Percentiles rank a stretch among this genome's conserved stretches.
Evolutionary conservation across 2,888 invertebrate species (phyloP).

Genomic region (Sinodicranocentrus sp.): DNA sequence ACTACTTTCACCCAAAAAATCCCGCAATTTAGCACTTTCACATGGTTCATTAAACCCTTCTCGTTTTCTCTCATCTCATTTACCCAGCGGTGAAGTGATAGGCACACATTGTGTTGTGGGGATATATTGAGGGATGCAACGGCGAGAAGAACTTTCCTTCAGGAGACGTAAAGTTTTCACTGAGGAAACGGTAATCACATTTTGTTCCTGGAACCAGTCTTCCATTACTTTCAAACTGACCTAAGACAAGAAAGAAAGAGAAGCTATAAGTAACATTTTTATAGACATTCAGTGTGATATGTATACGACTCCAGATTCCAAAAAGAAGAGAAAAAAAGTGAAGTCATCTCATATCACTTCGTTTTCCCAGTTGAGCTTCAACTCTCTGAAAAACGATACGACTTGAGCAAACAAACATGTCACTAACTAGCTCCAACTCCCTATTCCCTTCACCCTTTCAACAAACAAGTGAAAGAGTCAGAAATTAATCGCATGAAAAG

Average conservation of each 20-base stretch:
- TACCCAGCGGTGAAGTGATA: constrained; percentile 93
- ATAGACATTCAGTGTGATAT: not conserved
- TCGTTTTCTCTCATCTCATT: constrained; percentile 63
- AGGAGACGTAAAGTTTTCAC: constrained; percentile 84
- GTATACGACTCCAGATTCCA: too few species aligned
- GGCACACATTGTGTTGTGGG: constrained; percentile 92
- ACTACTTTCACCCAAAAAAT: constrained; percentile 84
- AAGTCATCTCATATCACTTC: not conserved
- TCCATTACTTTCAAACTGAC: constrained; percentile 89
- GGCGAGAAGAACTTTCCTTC: constrained; percentile 94
- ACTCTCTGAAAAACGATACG: too few species aligned
- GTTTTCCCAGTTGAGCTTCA: not conserved
- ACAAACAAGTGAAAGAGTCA: constrained; percentile 31
- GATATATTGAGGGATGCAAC: constrained; percentile 96
- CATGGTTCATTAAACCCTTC: constrained; percentile 3
- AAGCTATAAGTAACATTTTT: not conserved
- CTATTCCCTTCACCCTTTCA: not conserved
- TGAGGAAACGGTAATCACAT: constrained; percentile 92
- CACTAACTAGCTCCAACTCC: not conserved
- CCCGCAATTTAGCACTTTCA: not conserved
- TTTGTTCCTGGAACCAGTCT: constrained; percentile 87
- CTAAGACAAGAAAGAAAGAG: constrained; percentile 80
- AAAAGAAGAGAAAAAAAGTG: not conserved
- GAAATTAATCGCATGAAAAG: constrained; percentile 52
- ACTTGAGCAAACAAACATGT: constrained; percentile 1